Evolutionary conservation across 2,113 vertebrate genomes (phyloP).

Genomic region (Thoracochromis brauschi): DNA sequence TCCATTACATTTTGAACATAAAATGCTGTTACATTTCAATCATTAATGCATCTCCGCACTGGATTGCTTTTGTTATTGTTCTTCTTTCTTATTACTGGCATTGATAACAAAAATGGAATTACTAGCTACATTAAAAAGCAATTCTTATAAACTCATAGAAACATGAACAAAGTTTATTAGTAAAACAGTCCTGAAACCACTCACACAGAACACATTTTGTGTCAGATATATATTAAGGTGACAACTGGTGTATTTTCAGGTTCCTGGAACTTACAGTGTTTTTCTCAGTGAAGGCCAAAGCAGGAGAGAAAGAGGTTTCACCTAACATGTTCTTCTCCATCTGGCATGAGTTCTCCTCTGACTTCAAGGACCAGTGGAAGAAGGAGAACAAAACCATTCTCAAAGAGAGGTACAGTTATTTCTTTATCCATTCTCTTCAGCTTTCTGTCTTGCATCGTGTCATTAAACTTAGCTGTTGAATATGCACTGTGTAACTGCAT

Average conservation of each 20-base stretch:
- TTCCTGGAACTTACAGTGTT: conserved; percentile 88
- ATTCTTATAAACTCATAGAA: not conserved
- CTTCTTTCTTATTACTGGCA: not conserved
- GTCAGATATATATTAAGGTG: not conserved
- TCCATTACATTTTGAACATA: not conserved
- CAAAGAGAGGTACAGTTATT: conserved; percentile 80
- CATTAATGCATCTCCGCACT: not conserved
- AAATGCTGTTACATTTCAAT: not conserved
- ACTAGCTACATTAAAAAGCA: not conserved
- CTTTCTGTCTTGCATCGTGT: not conserved
- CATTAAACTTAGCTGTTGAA: not conserved
- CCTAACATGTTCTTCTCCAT: conserved; percentile 87
- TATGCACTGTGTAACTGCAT: not conserved
- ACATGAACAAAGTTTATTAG: not conserved
- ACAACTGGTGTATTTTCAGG: conserved; percentile 52
- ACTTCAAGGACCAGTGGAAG: conserved; percentile 98
- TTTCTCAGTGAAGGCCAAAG: conserved; percentile 91
- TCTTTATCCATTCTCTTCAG: not conserved
- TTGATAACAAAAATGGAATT: not conserved
- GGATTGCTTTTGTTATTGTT: not conserved
- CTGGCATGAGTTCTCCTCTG: conserved; percentile 96
- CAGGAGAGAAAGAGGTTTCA: conserved; percentile 92
- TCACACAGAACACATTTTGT: not conserved
- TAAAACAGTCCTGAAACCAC: not conserved
- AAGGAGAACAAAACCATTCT: conserved; percentile 94